Evolutionary conservation across 1,140 invertebrate genomes (phyloP).

Genomic region (Brachionus rotundiformis): DNA sequence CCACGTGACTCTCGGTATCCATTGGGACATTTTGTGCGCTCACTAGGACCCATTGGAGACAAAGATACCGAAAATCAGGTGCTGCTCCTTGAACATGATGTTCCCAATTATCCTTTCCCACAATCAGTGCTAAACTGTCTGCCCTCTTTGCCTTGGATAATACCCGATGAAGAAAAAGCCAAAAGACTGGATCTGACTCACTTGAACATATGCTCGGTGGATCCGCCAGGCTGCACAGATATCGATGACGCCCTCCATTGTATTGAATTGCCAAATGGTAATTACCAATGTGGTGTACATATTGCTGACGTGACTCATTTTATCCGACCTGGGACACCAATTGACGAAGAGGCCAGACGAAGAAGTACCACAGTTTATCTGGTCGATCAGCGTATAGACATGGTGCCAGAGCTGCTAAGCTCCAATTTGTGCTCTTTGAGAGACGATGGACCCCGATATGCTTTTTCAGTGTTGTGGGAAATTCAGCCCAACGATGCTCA

Average conservation of each 20-base stretch:
- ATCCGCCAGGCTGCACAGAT: constrained; percentile 97
- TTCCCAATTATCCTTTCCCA: constrained; percentile 90
- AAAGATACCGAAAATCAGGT: constrained; percentile 89
- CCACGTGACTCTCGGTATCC: constrained; percentile 48
- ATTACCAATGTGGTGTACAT: constrained; percentile 61
- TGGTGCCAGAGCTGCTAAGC: constrained; percentile 66
- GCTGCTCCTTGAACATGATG: constrained; percentile 91
- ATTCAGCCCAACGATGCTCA: constrained; percentile 78
- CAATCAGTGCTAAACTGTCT: constrained; percentile 88
- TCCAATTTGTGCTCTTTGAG: constrained; percentile 66
- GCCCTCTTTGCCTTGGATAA: constrained; percentile 84
- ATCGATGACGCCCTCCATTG: constrained; percentile 98
- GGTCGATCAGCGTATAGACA: constrained; percentile 66
- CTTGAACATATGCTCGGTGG: constrained; percentile 88
- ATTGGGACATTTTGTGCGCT: constrained; percentile 65
- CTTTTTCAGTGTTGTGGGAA: constrained; percentile 92
- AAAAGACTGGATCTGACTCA: constrained; percentile 80
- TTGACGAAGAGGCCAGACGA: constrained; percentile 63
- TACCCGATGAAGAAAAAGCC: constrained; percentile 77
- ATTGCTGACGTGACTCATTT: constrained; percentile 66
- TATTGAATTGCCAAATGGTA: constrained; percentile 42
- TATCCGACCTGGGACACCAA: constrained; percentile 61
- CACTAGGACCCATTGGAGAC: constrained; percentile 68
- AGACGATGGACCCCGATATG: constrained; percentile 68
- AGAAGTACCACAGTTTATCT: constrained; percentile 65